Evolutionary conservation across 2,113 vertebrate species (phyloP), one percentile per base, ranked within the genome.

Genomic region (Dipodomys ordii): DNA sequence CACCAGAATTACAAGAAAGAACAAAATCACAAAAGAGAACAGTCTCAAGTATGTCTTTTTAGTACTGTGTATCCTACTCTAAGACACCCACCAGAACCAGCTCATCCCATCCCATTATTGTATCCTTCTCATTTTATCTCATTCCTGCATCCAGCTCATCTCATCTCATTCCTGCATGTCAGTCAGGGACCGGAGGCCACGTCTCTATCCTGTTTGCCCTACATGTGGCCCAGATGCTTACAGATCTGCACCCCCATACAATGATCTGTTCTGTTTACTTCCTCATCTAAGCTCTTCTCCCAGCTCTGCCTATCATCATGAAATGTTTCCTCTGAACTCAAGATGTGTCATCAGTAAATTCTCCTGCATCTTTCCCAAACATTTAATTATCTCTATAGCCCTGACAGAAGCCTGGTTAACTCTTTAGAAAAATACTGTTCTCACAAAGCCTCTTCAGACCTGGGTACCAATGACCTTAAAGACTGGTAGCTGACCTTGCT

Each of bases 221-320:
- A 8, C 28, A 49, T 27, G 25, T 57, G 53, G 32, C 65, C 18
- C 23, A 73, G 30, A 49, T 0, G 19, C 68, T 57, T 60, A 30
- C 9, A 91, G 53, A 72, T 28, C 25, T 49, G 35, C 0, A n/a
- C 53, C 27, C 32, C 23, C 22, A 73, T 57, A 57, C 3, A 19
- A 69, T 39, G 28, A 15, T 87, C 72, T 83, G 60, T 28, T 87
- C 72, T 83, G 60, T 28, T 60, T 25, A 23, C 19, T 27, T 22
- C 39, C 4, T 44, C 16, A 35, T 49, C 20, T 60, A 72, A 73
- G 62, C 20, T 83, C 44, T 68, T 32, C 19, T n/a, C 11, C 35
- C 0, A 1, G 4, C 3, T 15, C 3, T 0, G 15, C 23, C 30
- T 39, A 35, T 11, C 72, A 71, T 49, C 46, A 27, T 32, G 53